These are phyloP conservation scores for Noctilio leporinus DNA, from an alignment of 2,113 vertebrate genomes.

Conservation along the genomic window DNA sequence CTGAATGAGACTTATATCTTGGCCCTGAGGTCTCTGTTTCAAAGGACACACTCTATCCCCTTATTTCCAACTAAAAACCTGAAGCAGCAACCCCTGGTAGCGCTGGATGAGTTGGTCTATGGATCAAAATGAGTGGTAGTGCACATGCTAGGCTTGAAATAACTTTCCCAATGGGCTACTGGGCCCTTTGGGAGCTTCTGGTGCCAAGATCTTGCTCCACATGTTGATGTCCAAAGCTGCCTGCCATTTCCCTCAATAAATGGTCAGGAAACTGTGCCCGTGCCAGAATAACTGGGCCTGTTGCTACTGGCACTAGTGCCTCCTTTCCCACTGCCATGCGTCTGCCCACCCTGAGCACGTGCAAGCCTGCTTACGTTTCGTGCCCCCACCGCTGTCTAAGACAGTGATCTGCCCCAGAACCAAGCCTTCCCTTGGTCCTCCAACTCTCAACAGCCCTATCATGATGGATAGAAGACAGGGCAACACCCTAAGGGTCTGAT, in stretches of 20 bases:
- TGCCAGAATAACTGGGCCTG: background rate
- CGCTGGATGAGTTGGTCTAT: background rate
- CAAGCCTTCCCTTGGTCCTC: background rate
- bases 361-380: background rate
- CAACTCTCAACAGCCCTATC: background rate
- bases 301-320: background rate
- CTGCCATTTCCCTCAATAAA: slow-evolving; percentile 9
- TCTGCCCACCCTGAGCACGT: background rate
- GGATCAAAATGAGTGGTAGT: background rate
- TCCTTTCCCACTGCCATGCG: background rate
- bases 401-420: background rate
- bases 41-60: background rate
- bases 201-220: background rate
- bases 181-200: background rate
- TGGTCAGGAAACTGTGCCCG: background rate
- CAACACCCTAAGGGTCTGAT: background rate
- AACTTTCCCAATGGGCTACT: background rate
- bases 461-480: background rate
- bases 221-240: background rate
- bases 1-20: background rate
- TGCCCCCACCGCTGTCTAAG: background rate
- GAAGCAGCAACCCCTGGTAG: background rate
- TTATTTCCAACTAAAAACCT: background rate
- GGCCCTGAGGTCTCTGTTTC: background rate
- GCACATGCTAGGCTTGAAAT: background rate